Evolutionary conservation across 2,113 vertebrate genomes (phyloP), one percentile per base, ranked within the genome.

Genomic region (Corythoichthys haematopterus): DNA sequence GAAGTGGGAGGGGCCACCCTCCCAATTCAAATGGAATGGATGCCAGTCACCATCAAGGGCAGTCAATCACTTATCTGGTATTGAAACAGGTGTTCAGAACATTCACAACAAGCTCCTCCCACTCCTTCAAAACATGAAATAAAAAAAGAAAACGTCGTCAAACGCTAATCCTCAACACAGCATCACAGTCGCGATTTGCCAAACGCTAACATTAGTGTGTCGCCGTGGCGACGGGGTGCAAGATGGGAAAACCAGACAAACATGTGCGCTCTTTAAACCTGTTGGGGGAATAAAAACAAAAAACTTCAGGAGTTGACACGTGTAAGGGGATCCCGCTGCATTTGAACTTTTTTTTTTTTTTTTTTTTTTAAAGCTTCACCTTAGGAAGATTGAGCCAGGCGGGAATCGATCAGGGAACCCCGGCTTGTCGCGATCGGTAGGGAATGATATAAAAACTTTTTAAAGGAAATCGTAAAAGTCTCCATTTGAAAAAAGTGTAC

Each of bases 391-490:
- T 47, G 28, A 46, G 60, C 11, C 4, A 46, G 28, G 40, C n/a
- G 12, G 20, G 60, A 46, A 62, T 45, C 12, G 58, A 38, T 40
- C 10, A 46, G n/a, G n/a, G 40, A 33, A 46, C 43, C 11, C 1
- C 60, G n/a, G 60, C 20, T 20, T 6, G 60, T 46, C 11, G 60
- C 40, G 20, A 71, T 38, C 65, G 16, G 43, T 33, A 40, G 16
- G 33, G 35, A 57, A 57, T 14, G 6, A 57, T 7, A 28, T 15
- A 1, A 6, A 15, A 57, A 37, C 35, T 36, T 14, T 35, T 12
- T 36, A 90, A 89, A 91, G 89, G 85, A 91, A 91, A 88, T 91
- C 87, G 88, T 92, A 90, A 90, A 90, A 88, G 12, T 37, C 77
- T 79, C 77, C 76, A 84, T 89, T 91, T 80, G 12, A 55, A 20